phyloP scores from a whole-genome alignment of 2,797 vertebrate genomes.

The Xiphophorus birchmanni region DNA sequence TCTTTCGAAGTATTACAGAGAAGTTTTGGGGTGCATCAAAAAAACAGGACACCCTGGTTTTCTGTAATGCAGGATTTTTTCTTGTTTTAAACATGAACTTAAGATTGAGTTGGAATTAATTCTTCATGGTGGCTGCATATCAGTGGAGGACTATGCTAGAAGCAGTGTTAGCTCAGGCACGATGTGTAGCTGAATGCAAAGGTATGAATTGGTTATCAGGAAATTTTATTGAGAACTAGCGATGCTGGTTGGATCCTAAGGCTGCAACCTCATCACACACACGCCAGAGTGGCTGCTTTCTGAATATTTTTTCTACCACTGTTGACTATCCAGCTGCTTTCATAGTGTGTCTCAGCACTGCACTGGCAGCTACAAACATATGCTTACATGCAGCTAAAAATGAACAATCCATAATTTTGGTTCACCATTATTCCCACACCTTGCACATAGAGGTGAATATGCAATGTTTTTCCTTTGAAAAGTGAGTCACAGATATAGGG shows the following conservation, averaged over 20 bases:
- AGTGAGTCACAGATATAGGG: neutral
- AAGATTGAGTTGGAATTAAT: neutral
- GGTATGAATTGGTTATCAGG: neutral
- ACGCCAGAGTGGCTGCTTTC: neutral
- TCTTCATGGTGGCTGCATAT: neutral
- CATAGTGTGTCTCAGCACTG: neutral
- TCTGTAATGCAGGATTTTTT: neutral
- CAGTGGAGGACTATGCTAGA: neutral
- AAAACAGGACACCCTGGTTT: neutral
- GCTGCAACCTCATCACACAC: neutral
- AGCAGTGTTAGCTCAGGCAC: neutral
- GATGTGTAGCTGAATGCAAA: neutral
- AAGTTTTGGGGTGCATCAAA: neutral
- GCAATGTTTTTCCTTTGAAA: neutral
- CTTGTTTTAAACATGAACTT: neutral
- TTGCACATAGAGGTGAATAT: neutral
- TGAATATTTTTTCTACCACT: neutral
- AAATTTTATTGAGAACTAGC: neutral
- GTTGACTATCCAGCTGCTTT: neutral
- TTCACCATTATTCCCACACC: neutral
- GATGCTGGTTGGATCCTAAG: neutral
- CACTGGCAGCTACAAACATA: neutral
- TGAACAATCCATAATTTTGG: neutral
- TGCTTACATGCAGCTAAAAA: neutral
- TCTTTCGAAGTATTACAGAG: neutral